Base-by-base conservation (phyloP, 1,140 invertebrate species). In the Drosophila lacertosa region DNA sequence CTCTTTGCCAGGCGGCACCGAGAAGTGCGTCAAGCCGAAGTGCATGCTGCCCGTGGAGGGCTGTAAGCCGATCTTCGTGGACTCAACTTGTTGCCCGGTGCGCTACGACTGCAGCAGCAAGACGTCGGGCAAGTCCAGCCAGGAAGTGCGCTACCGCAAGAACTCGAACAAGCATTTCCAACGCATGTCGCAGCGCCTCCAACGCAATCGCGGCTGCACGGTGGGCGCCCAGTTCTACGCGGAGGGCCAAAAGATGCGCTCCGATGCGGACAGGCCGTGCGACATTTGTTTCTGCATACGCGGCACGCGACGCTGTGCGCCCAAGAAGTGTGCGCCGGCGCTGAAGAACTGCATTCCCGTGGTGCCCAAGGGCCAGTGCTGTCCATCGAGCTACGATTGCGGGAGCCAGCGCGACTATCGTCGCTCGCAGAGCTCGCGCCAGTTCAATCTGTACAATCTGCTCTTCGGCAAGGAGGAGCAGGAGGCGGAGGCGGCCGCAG, bases 211-310 rank as follows among this genome's bases (percentile, higher is more conserved):
- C 13, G 89, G 95, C 62, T 97, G 96, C 90, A 90, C 93, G 35
- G 93, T 95, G 1, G 93, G 94, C 18, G 92, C 93, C 1, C 92
- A 92, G 16, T 92, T 93, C 73, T 94, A 96, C 73, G 89, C 92
- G 18, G 95, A 97, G 91, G 96, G 96, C 1, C 95, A 96, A 63
- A 94, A 95, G 91, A 94, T 97, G n/a, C 91, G 93, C 4, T 92
- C 93, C 20, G 92, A 94, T 16, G 90, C 91, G 58, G 93, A 93
- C 54, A 93, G 93, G 37, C 91, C 93, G 6, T 96, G 96, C 89
- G 94, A 95, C 79, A 95, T 95, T 66, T 97, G 97, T 91, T 97
- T 96, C 91, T 97, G 97, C 91, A 93, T 97, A 55, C 93, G 94
- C 58, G 95, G 95, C 1, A 92, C 93, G 0, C 92, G 96, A 15